Conservation (phyloP, 2,888 invertebrate genomes). For the Masnerella sp. region DNA sequence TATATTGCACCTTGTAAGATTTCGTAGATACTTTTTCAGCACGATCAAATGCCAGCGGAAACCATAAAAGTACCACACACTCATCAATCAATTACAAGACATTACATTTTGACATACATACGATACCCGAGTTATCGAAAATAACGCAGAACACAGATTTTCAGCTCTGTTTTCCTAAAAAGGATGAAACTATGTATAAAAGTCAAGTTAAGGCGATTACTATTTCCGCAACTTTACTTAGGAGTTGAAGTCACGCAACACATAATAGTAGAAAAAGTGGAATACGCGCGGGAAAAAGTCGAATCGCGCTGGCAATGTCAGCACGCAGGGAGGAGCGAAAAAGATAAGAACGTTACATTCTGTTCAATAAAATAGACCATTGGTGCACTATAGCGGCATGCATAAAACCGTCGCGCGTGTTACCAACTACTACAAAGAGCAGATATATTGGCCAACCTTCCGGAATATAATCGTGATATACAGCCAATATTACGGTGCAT, state of each 20-base stretch:
- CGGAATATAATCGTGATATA: conserved; percentile 72
- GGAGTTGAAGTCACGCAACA: conserved; percentile 38
- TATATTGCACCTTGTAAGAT: no score
- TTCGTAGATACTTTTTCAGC: no score
- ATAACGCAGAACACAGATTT: conserved; percentile 28
- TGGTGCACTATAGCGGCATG: conserved; percentile 66
- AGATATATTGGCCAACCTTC: conserved; percentile 50
- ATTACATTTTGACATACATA: conserved; percentile 35
- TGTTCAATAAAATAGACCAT: conserved; percentile 68
- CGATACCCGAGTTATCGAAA: conserved; percentile 17
- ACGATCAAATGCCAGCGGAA: no score
- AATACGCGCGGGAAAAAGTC: conserved; percentile 16
- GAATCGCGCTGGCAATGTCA: conserved; percentile 25
- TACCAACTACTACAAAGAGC: conserved; percentile 61
- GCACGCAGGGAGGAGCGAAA: conserved; percentile 45
- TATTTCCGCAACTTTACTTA: conserved; percentile 45
- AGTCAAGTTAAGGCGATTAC: conserved; percentile 56
- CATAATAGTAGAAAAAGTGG: conserved; percentile 21
- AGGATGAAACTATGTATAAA: conserved; percentile 48
- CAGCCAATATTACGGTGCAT: conserved; percentile 69
- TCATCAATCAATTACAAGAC: conserved; percentile 34
- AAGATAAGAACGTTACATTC: conserved; percentile 66
- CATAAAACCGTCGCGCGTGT: conserved; percentile 69
- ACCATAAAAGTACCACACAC: conserved; percentile 35
- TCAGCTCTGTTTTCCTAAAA: conserved; percentile 22